These are phyloP conservation scores for Sardinella longiceps DNA, from an alignment of 2,797 vertebrate genomes.

Conservation along the genomic window DNA sequence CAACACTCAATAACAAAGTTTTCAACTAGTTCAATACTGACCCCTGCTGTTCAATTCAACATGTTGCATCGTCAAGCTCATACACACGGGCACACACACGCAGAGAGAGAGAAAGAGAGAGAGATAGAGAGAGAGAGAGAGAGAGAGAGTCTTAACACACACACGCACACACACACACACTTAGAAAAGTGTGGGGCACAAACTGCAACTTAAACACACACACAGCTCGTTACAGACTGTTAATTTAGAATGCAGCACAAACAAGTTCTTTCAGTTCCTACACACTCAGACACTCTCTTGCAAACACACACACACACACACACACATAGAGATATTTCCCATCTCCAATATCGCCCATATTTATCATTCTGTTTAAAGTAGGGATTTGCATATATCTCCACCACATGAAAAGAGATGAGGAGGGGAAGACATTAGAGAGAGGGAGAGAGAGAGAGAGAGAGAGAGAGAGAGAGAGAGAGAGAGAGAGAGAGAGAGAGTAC, in stretches of 20 bases:
- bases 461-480: neutral
- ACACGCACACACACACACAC: neutral
- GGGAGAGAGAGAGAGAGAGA: neutral
- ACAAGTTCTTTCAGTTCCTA: neutral
- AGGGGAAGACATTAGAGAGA: constrained; percentile 34
- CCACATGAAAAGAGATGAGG: neutral
- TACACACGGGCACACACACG: neutral
- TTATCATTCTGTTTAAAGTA: constrained; percentile 54
- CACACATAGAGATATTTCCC: neutral
- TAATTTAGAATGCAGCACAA: constrained; percentile 6
- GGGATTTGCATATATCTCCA: constrained; percentile 58
- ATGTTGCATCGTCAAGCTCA: neutral
- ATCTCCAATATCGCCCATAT: constrained; percentile 26
- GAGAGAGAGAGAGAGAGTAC: neutral
- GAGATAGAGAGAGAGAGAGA: no score
- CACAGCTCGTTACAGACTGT: neutral
- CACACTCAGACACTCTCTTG: neutral
- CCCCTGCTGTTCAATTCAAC: neutral
- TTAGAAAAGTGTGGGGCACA: neutral
- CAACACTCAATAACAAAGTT: neutral
- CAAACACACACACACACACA: neutral
- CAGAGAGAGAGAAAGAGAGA: no score
- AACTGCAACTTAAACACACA: neutral
- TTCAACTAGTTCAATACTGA: neutral
- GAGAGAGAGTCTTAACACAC: no score